Base-by-base conservation (phyloP, 2,113 vertebrate genomes). In the Apodemus speciosus region DNA sequence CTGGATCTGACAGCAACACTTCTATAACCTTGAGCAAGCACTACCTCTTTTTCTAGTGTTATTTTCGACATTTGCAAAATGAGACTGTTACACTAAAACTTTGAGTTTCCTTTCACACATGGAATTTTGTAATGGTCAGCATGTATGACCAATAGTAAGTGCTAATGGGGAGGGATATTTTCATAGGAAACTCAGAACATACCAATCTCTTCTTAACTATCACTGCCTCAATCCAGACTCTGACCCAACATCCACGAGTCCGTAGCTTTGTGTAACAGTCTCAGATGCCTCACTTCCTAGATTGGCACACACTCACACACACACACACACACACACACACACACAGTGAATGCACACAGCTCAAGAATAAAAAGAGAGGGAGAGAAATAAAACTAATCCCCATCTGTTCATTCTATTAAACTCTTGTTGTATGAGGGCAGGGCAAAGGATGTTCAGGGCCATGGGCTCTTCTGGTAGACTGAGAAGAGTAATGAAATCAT, bases 401-500 rank as follows among this genome's bases (percentile, higher is more conserved):
- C 38, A 83, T 79, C 68, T 60, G 69, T 94, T 97, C 11, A 27
- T 56, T 53, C 56, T 25, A 46, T 68, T 49, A 84, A 90, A 35
- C 58, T 90, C 95, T 95, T 92, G 46, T 43, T 91, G 58, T 11
- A 0, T 46, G 46, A 62, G 83, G 89, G 62, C 43, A 4, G 32
- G 51, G 62, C 73, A 72, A 56, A 85, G 35, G 85, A 69, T 25
- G 30, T 64, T 79, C 49, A 8, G 1, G 25, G 83, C 79, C 81
- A 56, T 2, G 30, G 88, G 84, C 92, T 92, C 10, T 92, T 92
- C 85, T 5, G 2, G 77, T 25, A 53, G 53, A 87, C 27, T 25
- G 66, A 88, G 68, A 53, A 62, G 4, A 76, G 62, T 56, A 62
- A 81, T 88, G 85, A 88, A 87, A 94, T 92, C 87, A 94, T 85